phyloP scores from a whole-genome alignment of 2,797 vertebrate genomes.

The Anguilla anguilla region DNA sequence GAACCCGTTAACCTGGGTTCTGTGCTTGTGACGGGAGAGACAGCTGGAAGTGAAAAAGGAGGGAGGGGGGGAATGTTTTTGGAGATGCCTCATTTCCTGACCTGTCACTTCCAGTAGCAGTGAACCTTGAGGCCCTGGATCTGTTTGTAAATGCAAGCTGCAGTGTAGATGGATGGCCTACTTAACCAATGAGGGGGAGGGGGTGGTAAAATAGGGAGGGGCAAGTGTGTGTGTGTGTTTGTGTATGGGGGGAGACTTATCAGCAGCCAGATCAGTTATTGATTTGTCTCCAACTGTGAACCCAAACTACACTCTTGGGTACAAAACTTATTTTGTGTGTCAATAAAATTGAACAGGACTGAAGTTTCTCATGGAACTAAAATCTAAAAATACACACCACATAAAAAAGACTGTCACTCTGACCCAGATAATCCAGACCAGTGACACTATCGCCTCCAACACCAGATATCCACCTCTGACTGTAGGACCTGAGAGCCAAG shows the following conservation, averaged over 20 bases:
- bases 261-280: too few relatives aligned
- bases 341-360: too few relatives aligned
- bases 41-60: background rate
- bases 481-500: too few relatives aligned
- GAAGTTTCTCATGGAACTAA: background rate
- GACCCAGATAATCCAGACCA: too few relatives aligned
- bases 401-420: too few relatives aligned
- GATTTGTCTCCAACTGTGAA: too few relatives aligned
- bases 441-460: too few relatives aligned
- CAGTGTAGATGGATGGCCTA: background rate
- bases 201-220: background rate
- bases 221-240: background rate
- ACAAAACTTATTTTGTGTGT: too few relatives aligned
- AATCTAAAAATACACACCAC: too few relatives aligned
- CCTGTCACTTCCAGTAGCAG: slow-evolving; percentile 13
- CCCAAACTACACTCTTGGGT: too few relatives aligned
- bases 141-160: background rate
- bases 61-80: background rate
- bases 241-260: background rate
- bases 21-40: background rate
- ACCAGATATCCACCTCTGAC: too few relatives aligned
- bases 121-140: background rate
- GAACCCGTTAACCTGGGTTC: background rate
- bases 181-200: background rate
- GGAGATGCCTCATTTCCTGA: background rate